These are phyloP conservation scores for Trachelus tabidus DNA, from an alignment of 2,888 invertebrate genomes.

Conservation along the genomic window DNA sequence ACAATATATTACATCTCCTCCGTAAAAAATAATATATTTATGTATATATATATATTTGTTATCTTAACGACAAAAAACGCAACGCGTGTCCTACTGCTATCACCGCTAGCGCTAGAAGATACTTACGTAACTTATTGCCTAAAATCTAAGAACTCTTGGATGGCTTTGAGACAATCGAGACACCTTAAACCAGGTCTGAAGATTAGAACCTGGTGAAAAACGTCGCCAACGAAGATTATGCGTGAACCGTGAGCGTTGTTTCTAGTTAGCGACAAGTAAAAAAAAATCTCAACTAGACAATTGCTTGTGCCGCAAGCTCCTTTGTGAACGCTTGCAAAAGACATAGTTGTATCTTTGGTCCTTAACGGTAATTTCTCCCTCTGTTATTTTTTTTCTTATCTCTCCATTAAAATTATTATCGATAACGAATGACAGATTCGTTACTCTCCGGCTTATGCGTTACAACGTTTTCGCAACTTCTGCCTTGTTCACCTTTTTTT, in stretches of 20 bases:
- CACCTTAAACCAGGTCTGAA: background rate
- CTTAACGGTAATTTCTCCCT: conserved; percentile 47
- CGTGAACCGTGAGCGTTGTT: conserved; percentile 26
- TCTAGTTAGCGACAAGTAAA: conserved; percentile 39
- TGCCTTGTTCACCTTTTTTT: background rate
- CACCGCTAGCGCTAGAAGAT: background rate
- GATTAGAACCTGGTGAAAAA: background rate
- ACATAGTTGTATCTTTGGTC: conserved; percentile 62
- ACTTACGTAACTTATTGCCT: background rate
- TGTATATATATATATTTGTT: background rate
- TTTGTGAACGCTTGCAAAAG: conserved; percentile 49
- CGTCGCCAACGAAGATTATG: background rate
- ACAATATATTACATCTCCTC: background rate
- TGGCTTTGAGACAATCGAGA: background rate
- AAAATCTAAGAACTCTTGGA: background rate
- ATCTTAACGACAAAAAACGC: background rate
- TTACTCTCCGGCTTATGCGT: background rate
- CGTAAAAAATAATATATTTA: background rate
- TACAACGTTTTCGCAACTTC: background rate
- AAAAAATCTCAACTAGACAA: conserved; percentile 32
- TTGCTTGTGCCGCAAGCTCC: conserved; percentile 45
- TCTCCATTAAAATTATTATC: conserved; percentile 8
- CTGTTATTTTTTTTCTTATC: background rate
- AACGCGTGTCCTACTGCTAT: background rate
- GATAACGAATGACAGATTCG: conserved; percentile 4